phyloP scores from a whole-genome alignment of 2,888 invertebrate genomes.

The Dryocosmus kuriphilus region DNA sequence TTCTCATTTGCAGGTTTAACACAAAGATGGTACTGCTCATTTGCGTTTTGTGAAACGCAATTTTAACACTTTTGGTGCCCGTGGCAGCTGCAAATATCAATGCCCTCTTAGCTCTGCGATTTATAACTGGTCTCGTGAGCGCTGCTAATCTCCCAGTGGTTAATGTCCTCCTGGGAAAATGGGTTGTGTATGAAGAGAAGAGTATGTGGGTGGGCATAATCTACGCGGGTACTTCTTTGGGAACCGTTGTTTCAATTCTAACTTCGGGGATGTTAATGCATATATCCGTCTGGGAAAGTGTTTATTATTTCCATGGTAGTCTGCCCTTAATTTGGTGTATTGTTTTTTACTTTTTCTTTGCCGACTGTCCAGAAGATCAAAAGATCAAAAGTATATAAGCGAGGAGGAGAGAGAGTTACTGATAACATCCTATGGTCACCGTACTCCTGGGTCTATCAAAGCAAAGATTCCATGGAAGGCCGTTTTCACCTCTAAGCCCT shows the following conservation, averaged over 20 bases:
- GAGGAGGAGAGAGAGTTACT: slow-evolving; percentile 73
- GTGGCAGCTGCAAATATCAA: slow-evolving; percentile 55
- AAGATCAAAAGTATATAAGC: slow-evolving; percentile 73
- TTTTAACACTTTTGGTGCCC: slow-evolving; percentile 71
- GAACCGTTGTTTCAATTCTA: slow-evolving; percentile 74
- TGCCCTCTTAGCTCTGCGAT: slow-evolving; percentile 64
- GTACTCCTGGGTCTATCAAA: slow-evolving; percentile 55
- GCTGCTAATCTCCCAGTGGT: slow-evolving; percentile 74
- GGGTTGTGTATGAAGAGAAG: slow-evolving; percentile 75
- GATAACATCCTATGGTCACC: slow-evolving; percentile 71
- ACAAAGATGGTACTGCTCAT: slow-evolving; percentile 69
- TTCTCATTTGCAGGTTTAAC: slow-evolving; percentile 66
- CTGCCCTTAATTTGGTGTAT: slow-evolving; percentile 72
- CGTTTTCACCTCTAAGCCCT: slow-evolving; percentile 77
- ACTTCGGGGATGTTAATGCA: slow-evolving; percentile 70
- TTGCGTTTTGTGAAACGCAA: slow-evolving; percentile 67
- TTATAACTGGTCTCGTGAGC: slow-evolving; percentile 69
- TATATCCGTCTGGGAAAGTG: slow-evolving; percentile 67
- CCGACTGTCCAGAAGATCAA: slow-evolving; percentile 75
- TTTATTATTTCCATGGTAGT: slow-evolving; percentile 73
- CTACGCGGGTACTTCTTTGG: slow-evolving; percentile 72
- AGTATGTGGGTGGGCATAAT: slow-evolving; percentile 74
- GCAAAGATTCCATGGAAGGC: slow-evolving; percentile 75
- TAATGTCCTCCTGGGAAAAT: slow-evolving; percentile 73
- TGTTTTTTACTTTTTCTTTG: slow-evolving; percentile 68